phyloP scores from a whole-genome alignment of 2,888 invertebrate genomes.

The Microctonus hyperodae region DNA sequence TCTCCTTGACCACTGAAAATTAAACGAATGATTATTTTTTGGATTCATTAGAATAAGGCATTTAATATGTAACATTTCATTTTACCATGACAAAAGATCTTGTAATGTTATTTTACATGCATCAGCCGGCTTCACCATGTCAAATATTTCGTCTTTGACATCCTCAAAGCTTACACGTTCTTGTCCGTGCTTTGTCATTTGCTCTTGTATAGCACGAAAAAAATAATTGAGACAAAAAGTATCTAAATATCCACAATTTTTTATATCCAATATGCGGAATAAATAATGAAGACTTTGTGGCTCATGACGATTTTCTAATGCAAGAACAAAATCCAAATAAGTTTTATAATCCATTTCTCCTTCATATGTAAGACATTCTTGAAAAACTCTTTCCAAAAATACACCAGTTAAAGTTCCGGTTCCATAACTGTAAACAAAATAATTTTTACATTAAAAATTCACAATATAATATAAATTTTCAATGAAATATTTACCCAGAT shows the following conservation, averaged over 20 bases:
- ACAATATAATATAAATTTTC: not conserved
- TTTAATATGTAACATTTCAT: slow-evolving; percentile 24
- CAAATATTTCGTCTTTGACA: slow-evolving; percentile 96
- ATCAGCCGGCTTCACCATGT: slow-evolving; percentile 93
- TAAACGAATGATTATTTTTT: slow-evolving; percentile 16
- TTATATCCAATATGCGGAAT: slow-evolving; percentile 89
- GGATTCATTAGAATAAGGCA: not conserved
- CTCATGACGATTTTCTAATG: slow-evolving; percentile 89
- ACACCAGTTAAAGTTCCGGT: slow-evolving; percentile 90
- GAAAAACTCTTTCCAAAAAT: slow-evolving; percentile 92
- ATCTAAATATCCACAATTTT: slow-evolving; percentile 86
- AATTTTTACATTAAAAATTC: not conserved
- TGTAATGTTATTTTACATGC: slow-evolving; percentile 84
- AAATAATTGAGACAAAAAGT: slow-evolving; percentile 92
- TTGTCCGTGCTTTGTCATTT: slow-evolving; percentile 87
- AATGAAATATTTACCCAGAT: slow-evolving; percentile 69
- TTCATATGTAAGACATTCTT: slow-evolving; percentile 93
- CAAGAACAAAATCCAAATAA: slow-evolving; percentile 92
- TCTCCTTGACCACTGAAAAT: slow-evolving; percentile 86
- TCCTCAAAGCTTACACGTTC: slow-evolving; percentile 92
- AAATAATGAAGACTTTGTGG: slow-evolving; percentile 91
- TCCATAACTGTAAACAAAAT: slow-evolving; percentile 71
- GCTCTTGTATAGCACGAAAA: slow-evolving; percentile 91
- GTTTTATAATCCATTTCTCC: slow-evolving; percentile 98
- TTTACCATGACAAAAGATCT: slow-evolving; percentile 80